Evolutionary conservation across 2,797 vertebrate genomes (phyloP), one percentile per base, ranked within the genome.

Genomic region (Peromyscus aztecus): DNA sequence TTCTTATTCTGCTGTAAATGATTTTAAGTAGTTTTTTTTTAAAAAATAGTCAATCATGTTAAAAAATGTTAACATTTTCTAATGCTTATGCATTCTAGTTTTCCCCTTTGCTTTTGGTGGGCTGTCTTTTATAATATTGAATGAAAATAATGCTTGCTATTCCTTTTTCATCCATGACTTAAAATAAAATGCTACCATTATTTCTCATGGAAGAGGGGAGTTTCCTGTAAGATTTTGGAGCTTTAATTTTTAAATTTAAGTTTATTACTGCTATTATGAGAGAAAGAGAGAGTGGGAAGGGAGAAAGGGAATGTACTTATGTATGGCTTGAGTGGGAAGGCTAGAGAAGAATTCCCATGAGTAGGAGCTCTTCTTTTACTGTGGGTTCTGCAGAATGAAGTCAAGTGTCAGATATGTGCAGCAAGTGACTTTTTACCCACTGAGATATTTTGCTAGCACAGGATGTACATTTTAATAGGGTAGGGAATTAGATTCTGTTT

Each of bases 21-120:
- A 13, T 52, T 12, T 76, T 78, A 71, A 24, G 10, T 43, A 24
- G 57, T 89, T 65, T 95, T 65, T 95, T 40, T 34, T 46, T n/a
- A n/a, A n/a, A n/a, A 46, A 49, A 83, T 34, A 34, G 83, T 19
- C 3, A 90, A 43, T 13, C 17, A 93, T 63, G 27, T 90, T 52
- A 52, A 1, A 94, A 90, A 82, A 69, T 57, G 2, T n/a, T 11
- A 21, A n/a, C 77, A 75, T 52, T 77, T 88, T 73, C n/a, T 31
- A 83, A 43, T 92, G 37, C 2, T 77, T 9, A 86, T 55, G 27
- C 1, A 43, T 23, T 91, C 12, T 16, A 87, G 5, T 17, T 75
- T 90, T 77, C 90, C 80, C 17, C 76, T 93, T 94, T 71, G 80
- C 55, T 67, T 95, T 85, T 40, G 37, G 34, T 73, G 73, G 67